phyloP scores from a whole-genome alignment of 2,797 vertebrate genomes.

The Cossypha dichroa region DNA sequence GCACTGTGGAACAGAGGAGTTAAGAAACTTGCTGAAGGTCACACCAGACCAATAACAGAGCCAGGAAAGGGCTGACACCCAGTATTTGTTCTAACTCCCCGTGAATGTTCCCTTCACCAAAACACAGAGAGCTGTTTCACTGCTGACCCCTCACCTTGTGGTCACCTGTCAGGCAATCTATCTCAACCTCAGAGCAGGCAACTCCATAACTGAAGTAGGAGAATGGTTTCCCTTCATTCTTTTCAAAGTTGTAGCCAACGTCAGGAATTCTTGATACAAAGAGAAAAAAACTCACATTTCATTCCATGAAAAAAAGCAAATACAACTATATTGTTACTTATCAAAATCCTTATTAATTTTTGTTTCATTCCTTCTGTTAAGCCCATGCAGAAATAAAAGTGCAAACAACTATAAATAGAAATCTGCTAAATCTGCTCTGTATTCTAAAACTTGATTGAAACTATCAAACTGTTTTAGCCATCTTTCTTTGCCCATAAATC shows the following conservation, averaged over 20 bases:
- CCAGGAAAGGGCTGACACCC: neutral
- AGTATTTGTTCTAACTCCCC: neutral
- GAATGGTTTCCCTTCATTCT: constrained; percentile 85
- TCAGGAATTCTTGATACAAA: constrained; percentile 82
- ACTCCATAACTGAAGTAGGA: constrained; percentile 90
- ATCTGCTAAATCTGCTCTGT: neutral
- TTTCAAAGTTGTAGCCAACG: constrained; percentile 84
- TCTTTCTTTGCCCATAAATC: neutral
- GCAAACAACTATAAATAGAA: neutral
- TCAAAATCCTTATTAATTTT: neutral
- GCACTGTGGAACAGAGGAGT: constrained; percentile 3
- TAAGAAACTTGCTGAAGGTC: constrained; percentile 50
- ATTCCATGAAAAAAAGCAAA: neutral
- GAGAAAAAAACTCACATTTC: neutral
- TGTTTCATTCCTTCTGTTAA: neutral
- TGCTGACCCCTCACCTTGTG: constrained; percentile 84
- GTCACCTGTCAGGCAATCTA: constrained; percentile 94
- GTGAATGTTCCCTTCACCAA: neutral
- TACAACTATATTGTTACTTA: neutral
- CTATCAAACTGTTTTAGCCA: neutral
- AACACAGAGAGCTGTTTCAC: neutral
- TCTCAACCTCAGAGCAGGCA: constrained; percentile 92
- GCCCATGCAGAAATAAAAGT: neutral
- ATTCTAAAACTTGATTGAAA: neutral
- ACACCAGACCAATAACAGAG: constrained; percentile 32